Evolutionary conservation across 2,113 vertebrate species (phyloP), one percentile per base, ranked within the genome.

Genomic region (Galeopterus variegatus): DNA sequence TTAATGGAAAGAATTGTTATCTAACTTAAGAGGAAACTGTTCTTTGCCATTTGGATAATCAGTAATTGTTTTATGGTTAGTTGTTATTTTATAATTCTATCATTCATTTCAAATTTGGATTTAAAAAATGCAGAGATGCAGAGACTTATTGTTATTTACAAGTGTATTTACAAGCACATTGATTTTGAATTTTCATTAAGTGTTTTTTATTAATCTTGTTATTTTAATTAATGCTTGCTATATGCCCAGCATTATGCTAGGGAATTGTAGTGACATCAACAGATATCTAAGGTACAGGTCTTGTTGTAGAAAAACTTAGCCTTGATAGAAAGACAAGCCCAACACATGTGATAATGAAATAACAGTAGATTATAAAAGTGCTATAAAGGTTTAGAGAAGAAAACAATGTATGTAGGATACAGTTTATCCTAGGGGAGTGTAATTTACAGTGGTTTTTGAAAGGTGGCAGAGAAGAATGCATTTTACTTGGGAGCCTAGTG

Each of bases 81-180:
- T 96, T 92, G n/a, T 89, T 62, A 50, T 52, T 96, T 36, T 36
- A 56, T 10, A 79, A 28, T 80, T 80, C 24, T 92, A 13, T 96
- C 33, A 75, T 96, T 96, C 10, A 87, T 87, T 93, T 94, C 48
- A 94, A 60, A 93, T 93, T 94, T 93, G n/a, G n/a, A 75, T 83
- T 93, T 48, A 60, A 92, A 92, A 83, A 75, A 41, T 67, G 52
- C 10, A 41, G 41, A 41, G 41, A 41, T 41, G 21, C 26, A 50
- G 23, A 83, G 26, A 13, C 2, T 72, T 88, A 72, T 45, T 88
- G 14, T 82, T 82, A 87, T 18, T 93, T 90, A 52, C 15, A 83
- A 31, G 15, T 72, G 2, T 52, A 77, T 86, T 81, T 19, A 41
- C 0, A 90, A 77, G 52, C 23, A 58, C 41, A 72, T 50, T 83